Conservation (phyloP, 2,797 vertebrate genomes). For the Decapterus maruadsi region DNA sequence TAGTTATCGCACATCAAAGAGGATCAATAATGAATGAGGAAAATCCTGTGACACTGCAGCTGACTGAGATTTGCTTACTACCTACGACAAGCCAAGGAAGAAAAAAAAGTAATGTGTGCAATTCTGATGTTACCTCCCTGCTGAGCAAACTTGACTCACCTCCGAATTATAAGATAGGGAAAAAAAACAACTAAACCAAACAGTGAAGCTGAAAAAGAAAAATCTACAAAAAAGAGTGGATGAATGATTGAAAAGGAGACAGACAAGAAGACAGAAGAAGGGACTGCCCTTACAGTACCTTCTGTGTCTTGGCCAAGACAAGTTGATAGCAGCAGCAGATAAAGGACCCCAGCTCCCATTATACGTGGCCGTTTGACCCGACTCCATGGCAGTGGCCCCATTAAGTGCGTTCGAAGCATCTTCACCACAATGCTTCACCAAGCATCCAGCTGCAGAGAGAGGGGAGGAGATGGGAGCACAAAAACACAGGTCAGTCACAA, state of each 20-base stretch:
- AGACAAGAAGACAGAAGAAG: background rate
- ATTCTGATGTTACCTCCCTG: constrained; percentile 9
- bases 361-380: constrained; percentile 75
- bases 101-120: background rate
- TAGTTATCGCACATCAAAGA: constrained; percentile 1
- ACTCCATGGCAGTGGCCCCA: constrained; percentile 65
- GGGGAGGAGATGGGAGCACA: constrained; percentile 29
- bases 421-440: constrained; percentile 82
- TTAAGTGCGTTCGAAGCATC: constrained; percentile 77
- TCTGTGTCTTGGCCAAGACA: constrained; percentile 84
- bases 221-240: background rate
- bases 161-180: constrained; percentile 15
- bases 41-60: background rate
- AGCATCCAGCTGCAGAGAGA: constrained; percentile 79
- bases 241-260: background rate
- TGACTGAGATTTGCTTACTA: background rate
- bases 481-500: constrained; percentile 52
- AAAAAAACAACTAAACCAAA: background rate
- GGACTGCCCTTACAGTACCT: constrained; percentile 75
- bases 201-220: background rate
- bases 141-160: background rate
- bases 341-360: constrained; percentile 78
- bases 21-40: constrained; percentile 16
- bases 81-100: constrained; percentile 2
- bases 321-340: constrained; percentile 77